Percentiles rank a stretch among this genome's conserved stretches.
Evolutionary conservation across 2,113 vertebrate genomes (phyloP).

Genomic region (Bucco capensis): DNA sequence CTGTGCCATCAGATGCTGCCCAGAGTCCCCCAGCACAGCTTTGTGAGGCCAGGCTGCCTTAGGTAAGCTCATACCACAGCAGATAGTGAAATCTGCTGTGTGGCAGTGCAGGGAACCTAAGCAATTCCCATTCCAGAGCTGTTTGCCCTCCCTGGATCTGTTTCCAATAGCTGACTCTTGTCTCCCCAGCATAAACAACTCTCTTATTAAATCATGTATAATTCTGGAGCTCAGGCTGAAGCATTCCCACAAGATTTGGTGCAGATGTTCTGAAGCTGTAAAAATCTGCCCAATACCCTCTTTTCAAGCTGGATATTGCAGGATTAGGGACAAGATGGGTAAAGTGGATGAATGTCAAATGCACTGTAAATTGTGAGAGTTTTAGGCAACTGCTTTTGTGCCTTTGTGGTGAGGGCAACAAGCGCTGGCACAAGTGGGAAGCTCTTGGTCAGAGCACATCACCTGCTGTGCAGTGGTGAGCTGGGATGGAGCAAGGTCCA

Average conservation of each 20-base stretch:
- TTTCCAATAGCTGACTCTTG: slow-evolving; percentile 49
- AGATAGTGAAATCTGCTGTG: no score
- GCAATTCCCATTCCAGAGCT: slow-evolving; percentile 7
- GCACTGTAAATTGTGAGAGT: not conserved
- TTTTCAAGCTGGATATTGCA: slow-evolving; percentile 36
- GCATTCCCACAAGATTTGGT: slow-evolving; percentile 36
- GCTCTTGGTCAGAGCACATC: not conserved
- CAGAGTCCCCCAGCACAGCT: not conserved
- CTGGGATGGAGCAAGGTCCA: not conserved
- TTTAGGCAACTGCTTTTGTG: not conserved
- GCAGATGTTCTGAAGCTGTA: slow-evolving; percentile 49
- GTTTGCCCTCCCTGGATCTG: slow-evolving; percentile 24
- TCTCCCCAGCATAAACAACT: slow-evolving; percentile 52
- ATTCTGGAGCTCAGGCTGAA: slow-evolving; percentile 44
- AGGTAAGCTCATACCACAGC: no score
- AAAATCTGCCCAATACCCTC: slow-evolving; percentile 7
- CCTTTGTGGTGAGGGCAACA: not conserved
- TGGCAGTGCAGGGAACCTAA: slow-evolving; percentile 14
- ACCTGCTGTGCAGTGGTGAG: not conserved
- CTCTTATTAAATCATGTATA: slow-evolving; percentile 39
- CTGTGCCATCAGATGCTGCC: not conserved
- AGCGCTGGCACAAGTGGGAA: not conserved
- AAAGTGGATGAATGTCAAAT: not conserved
- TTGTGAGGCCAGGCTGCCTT: not conserved
- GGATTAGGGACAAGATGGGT: slow-evolving; percentile 3